Evolutionary conservation across 2,888 invertebrate species (phyloP), one percentile per base, ranked within the genome.

Genomic region (Dolomedes plantarius): DNA sequence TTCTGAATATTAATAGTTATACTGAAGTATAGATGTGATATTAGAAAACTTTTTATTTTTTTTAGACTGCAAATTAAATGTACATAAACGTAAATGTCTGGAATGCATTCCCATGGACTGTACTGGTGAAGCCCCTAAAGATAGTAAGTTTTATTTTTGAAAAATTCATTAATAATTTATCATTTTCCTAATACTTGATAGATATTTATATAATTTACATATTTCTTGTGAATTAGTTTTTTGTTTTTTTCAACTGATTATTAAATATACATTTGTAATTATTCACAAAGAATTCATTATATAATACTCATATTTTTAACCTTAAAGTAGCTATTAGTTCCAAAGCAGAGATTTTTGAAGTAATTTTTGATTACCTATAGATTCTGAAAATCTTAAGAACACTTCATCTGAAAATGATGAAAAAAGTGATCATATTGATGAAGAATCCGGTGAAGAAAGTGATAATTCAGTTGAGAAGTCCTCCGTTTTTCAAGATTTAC

Each of bases 21-120:
- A n/a, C n/a, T n/a, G n/a, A n/a, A n/a, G n/a, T n/a, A n/a, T n/a
- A n/a, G n/a, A n/a, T n/a, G n/a, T n/a, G n/a, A n/a, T n/a, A n/a
- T n/a, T n/a, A n/a, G n/a, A n/a, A n/a, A n/a, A n/a, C n/a, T n/a
- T n/a, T n/a, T n/a, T n/a, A n/a, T n/a, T n/a, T n/a, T 36, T 36
- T 36, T 7, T 85, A 91, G 92, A 98, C 93, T 98, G 98, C 92
- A 97, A 97, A 91, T 97, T 96, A 92, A 98, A 98, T 93, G 96
- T 96, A 87, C 98, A 98, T 92, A 95, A 97, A 91, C 98, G 98
- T 92, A 79, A 80, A 31, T 98, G 98, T 91, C 93, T 96, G 90
- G 96, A 96, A 62, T 94, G 94, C 92, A 95, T 97, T 91, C 96
- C 97, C 41, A 96, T 95, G 92, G 96, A 97, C 92, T 97, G 97